Evolutionary conservation across 2,113 vertebrate species (phyloP), one percentile per base, ranked within the genome.

Genomic region (Pygathrix nemaeus): DNA sequence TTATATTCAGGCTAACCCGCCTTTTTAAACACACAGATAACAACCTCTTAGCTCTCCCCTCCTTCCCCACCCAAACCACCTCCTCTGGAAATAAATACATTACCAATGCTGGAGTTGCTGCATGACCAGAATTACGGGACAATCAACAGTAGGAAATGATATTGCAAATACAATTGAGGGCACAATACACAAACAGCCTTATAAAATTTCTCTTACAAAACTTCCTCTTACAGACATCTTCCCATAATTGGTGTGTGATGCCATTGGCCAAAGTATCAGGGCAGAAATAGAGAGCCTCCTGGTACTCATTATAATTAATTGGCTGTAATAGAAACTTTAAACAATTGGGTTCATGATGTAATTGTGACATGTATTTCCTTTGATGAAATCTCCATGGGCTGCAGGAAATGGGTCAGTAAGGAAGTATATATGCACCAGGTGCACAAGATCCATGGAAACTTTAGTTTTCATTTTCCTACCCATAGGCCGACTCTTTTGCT

Each of bases 121-220:
- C 85, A 66, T 2, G 13, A 98, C 97, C 88, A 97, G 97, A 98
- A 97, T 97, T 96, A 98, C 97, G 8, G 95, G 98, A 94, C 80
- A 45, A 73, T 94, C 92, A 94, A 94, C 97, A 83, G 43, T 93
- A 96, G 96, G 95, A 97, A 97, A 97, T 94, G 90, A 88, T 97
- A 93, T 38, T 98, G 95, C 94, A 97, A 97, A 95, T 90, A 96
- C 45, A 93, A 61, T 85, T 23, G n/a, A 93, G 73, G 32, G 61
- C 91, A 87, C 23, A 72, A 90, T 82, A 59, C 40, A 73, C 83
- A 88, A 48, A 85, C 66, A 90, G 45, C 66, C 88, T 95, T 90
- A 73, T 94, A 93, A 88, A 88, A 91, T 96, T 82, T 87, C 72
- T 96, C 94, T 98, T 97, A 95, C 91, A 92, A 97, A 95, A 97